Evolutionary conservation across 1,140 invertebrate species (phyloP), one percentile per base, ranked within the genome.

Genomic region (Drosophila asahinai): DNA sequence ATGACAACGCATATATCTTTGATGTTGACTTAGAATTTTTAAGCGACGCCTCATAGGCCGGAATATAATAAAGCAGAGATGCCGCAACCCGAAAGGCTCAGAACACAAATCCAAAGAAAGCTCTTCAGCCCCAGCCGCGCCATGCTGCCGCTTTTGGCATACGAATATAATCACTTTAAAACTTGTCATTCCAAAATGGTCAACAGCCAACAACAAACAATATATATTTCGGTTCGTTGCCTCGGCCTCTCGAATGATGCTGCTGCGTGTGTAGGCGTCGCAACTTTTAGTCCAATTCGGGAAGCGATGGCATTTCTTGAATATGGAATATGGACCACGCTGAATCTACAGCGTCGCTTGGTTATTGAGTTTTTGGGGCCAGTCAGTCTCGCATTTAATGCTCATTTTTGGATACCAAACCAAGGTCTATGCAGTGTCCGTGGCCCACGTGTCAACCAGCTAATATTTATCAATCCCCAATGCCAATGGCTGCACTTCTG

Each of bases 131-230:
- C 11, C 19, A 25, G 54, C 7, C 33, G 12, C 47, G 17, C 40
- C 43, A 54, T 22, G 48, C 61, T 47, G 47, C 36, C 27, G 48
- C 12, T 30, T 75, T 48, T 48, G 59, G 47, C 40, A 55, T 52
- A 6, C 25, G 27, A 64, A 76, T 66, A 58, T 66, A 76, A 77
- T 67, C 74, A 76, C 40, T 59, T 66, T 14, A 76, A 67, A 77
- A 55, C 72, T 52, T 67, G 72, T 77, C 74, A 54, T 67, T 55
- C 62, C 38, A 77, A 77, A 76, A 77, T 51, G 74, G 72, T 52
- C 74, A 77, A 40, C 15, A 15, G 17, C 43, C 33, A 51, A 70
- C 45, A 67, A 38, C 57, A 43, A 47, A 11, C 22, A 17, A 7
- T 22, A 17, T 43, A 42, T 25, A 36, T 17, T 38, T 73, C 58